Evolutionary conservation across 1,140 invertebrate species (phyloP).

Genomic region (Subanguina moxae): DNA sequence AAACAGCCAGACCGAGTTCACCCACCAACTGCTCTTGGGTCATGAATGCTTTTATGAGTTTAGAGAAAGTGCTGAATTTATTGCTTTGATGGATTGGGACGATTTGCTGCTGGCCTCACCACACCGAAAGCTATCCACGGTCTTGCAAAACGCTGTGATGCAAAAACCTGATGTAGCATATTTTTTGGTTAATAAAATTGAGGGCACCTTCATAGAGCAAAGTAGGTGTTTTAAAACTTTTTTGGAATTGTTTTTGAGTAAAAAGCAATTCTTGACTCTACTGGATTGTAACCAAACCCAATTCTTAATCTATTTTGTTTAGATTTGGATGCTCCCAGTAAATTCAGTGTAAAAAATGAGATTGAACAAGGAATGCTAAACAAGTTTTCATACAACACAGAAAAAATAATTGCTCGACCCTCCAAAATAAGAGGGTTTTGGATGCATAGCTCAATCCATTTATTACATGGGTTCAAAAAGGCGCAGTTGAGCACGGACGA

Average conservation of each 20-base stretch:
- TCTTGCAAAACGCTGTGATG: conserved; percentile 17
- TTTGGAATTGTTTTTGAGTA: background rate
- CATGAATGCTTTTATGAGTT: conserved; percentile 42
- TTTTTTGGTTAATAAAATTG: conserved; percentile 27
- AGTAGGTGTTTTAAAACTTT: background rate
- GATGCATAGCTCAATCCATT: conserved; percentile 26
- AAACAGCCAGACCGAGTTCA: conserved; percentile 31
- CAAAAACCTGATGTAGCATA: conserved; percentile 13
- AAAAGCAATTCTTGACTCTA: background rate
- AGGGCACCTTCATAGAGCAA: conserved; percentile 24
- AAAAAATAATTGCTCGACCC: conserved; percentile 35
- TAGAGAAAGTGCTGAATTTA: conserved; percentile 39
- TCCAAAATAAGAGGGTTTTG: conserved; percentile 24
- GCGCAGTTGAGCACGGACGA: background rate
- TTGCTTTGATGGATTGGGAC: conserved; percentile 41
- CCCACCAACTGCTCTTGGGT: conserved; percentile 16
- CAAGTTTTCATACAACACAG: background rate
- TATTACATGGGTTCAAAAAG: background rate
- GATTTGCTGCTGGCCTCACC: conserved; percentile 29
- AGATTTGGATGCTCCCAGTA: background rate
- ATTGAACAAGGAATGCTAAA: background rate
- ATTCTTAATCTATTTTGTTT: no score
- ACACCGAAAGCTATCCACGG: conserved; percentile 13
- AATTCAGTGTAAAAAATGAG: background rate
- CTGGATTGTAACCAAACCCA: no score